Conservation (phyloP, 2,797 vertebrate species). For the Oceanodroma leucorhoa region DNA sequence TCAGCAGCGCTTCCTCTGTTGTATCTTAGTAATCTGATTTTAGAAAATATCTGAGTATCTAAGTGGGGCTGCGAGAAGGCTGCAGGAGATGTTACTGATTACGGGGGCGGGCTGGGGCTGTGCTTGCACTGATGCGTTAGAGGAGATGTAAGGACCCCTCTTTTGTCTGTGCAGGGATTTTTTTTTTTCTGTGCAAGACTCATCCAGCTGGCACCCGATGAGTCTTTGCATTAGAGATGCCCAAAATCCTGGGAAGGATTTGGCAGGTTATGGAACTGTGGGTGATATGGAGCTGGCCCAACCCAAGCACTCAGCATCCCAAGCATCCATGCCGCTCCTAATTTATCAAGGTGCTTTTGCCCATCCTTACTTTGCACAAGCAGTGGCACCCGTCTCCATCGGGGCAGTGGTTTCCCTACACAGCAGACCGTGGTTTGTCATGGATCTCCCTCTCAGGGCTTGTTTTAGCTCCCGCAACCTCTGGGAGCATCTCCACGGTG, state of each 20-base stretch:
- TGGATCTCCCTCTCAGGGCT: not conserved
- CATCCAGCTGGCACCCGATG: not conserved
- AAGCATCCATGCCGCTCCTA: not conserved
- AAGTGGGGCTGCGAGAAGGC: not conserved
- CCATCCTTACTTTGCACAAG: not conserved
- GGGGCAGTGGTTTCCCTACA: not conserved
- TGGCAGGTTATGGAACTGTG: not conserved
- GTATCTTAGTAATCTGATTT: not conserved
- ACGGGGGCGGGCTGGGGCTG: not conserved
- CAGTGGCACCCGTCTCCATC: not conserved
- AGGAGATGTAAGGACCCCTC: not conserved
- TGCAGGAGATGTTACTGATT: not conserved
- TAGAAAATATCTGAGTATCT: not conserved
- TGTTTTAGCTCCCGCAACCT: accelerated
- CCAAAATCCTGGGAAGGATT: not conserved
- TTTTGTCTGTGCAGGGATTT: not conserved
- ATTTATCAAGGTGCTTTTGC: not conserved
- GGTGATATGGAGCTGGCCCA: not conserved
- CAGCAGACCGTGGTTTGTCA: not conserved
- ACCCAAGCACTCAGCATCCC: not conserved
- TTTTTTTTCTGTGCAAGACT: not conserved
- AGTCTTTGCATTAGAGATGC: not conserved
- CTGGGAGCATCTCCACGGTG: not conserved
- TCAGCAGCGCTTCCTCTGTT: accelerated
- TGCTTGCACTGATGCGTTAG: not conserved